Evolutionary conservation across 2,797 vertebrate species (phyloP), one percentile per base, ranked within the genome.

Genomic region (Tangara arthus): DNA sequence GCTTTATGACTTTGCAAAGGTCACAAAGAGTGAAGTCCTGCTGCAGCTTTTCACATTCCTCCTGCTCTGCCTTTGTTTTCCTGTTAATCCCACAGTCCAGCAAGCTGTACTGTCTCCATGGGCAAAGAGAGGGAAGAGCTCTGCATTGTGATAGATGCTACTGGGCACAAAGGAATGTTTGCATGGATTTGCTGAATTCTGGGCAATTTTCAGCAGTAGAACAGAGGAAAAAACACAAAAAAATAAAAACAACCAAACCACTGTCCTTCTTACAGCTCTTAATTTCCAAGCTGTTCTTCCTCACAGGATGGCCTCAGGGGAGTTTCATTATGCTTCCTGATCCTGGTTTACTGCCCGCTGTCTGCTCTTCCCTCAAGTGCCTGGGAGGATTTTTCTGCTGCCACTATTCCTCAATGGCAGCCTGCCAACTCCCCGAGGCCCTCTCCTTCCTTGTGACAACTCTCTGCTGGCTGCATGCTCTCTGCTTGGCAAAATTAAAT

Each of bases 341-440:
- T 81, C 88, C 93, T 95, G 93, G 68, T 94, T 91, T 96, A 94
- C 88, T 89, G 77, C 83, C 89, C n/a, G 4, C 41, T 91, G 63
- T 61, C 90, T 89, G 66, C 65, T 83, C 46, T 60, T 94, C 87
- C 61, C 39, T 59, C 68, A 79, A 28, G 65, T 26, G 73, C 84
- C 89, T 75, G 37, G 12, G 52, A 88, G 52, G 77, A 77, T 79
- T 94, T 91, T 76, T 52, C 64, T 90, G 60, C 87, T 79, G 37
- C 76, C 92, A 61, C 60, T 39, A 1, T 44, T 87, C 81, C 71
- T 88, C 20, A 3, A 0, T 68, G 94, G 86, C 93, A 87, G 41
- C 7, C 60, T 93, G 95, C 80, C 93, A 95, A 8, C 49, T 92
- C 78, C 87, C 81, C 0, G 2, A 94, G 70, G 88, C 88, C 24